Conservation (phyloP, 2,797 vertebrate genomes). For the Halcyon badia region DNA sequence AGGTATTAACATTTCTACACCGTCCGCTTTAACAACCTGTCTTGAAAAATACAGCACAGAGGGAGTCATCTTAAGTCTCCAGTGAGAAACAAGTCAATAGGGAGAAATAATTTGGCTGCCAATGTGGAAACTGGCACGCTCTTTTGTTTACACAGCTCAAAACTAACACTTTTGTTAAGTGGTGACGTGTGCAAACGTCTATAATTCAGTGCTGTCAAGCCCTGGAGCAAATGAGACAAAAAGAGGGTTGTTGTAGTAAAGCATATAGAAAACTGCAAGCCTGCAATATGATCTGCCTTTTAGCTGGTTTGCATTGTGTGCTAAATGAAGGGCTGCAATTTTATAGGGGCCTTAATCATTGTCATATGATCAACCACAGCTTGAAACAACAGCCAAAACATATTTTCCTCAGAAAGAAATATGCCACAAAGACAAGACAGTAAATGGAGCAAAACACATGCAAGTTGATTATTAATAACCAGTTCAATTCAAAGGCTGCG, state of each 20-base stretch:
- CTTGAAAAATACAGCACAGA: constrained; percentile 18
- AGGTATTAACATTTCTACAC: neutral
- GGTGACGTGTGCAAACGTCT: constrained; percentile 47
- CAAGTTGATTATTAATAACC: neutral
- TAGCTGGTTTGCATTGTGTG: constrained; percentile 2
- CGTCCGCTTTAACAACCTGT: neutral
- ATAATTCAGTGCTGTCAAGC: constrained; percentile 39
- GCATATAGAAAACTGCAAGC: constrained; percentile 20
- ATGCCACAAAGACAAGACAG: neutral
- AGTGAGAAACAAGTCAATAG: constrained; percentile 1
- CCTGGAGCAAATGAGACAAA: constrained; percentile 40
- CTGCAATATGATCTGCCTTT: constrained; percentile 9
- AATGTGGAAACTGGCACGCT: neutral
- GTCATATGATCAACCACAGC: neutral
- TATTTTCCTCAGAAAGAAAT: constrained; percentile 5
- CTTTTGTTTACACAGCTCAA: constrained; percentile 28
- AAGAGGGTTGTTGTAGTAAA: constrained; percentile 7
- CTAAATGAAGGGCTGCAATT: constrained; percentile 37
- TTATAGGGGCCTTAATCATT: constrained; percentile 1
- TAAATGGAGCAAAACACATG: neutral
- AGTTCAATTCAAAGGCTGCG: constrained; percentile 41
- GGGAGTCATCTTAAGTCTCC: neutral
- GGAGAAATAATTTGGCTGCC: constrained; percentile 30
- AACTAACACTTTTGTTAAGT: constrained; percentile 25
- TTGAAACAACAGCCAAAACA: neutral